Percentiles rank a stretch among this genome's conserved stretches.
Evolutionary conservation across 2,113 vertebrate genomes (phyloP).

Genomic region (Labeo catla): DNA sequence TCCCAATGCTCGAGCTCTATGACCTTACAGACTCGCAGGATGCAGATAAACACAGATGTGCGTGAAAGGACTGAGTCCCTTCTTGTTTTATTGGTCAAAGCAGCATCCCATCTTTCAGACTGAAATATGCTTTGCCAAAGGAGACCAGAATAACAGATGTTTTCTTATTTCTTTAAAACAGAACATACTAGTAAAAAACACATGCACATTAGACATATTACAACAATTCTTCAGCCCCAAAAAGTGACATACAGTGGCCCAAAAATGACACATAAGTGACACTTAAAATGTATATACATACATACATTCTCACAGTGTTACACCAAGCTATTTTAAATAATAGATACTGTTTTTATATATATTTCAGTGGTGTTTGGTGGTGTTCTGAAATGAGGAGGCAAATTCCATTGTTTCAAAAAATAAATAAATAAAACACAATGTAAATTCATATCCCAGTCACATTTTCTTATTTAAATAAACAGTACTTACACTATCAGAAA

Average conservation of each 20-base stretch:
- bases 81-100: slow-evolving; percentile 22
- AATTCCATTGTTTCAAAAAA: too few relatives aligned
- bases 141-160: slow-evolving; percentile 23
- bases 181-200: background rate
- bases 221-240: background rate
- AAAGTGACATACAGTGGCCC: too few relatives aligned
- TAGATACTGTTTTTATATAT: too few relatives aligned
- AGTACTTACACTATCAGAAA: too few relatives aligned
- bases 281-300: too few relatives aligned
- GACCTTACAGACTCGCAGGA: slow-evolving; percentile 8
- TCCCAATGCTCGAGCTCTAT: background rate
- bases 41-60: slow-evolving; percentile 35
- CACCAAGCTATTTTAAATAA: too few relatives aligned
- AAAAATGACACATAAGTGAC: too few relatives aligned
- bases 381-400: too few relatives aligned
- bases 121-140: background rate
- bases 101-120: slow-evolving; percentile 7
- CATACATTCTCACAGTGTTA: background rate
- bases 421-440: too few relatives aligned
- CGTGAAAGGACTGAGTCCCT: background rate
- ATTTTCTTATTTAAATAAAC: too few relatives aligned
- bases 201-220: background rate
- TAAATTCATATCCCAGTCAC: too few relatives aligned
- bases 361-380: too few relatives aligned
- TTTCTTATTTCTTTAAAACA: background rate